Base-by-base conservation (phyloP, 2,113 vertebrate species). In the Cephalopholis sonnerati region DNA sequence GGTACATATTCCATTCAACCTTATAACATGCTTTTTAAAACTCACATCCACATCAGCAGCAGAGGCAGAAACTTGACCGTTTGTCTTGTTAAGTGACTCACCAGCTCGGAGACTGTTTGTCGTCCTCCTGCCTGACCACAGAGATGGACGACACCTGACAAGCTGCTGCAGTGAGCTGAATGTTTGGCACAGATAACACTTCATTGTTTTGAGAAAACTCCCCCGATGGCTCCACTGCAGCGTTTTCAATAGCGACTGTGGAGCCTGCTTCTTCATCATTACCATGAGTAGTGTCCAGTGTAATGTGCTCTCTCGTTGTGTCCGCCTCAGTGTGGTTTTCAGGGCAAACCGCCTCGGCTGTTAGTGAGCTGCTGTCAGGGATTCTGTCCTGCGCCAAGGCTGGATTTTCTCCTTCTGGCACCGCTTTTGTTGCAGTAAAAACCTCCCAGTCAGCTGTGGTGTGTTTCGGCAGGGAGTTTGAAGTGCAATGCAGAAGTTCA, bases 401-500 rank as follows among this genome's bases (percentile, higher is more conserved):
- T 12, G 61, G 3, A 16, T 20, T 7, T 22, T 69, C 59, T 74
- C 75, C 74, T 66, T 75, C 67, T 44, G 46, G n/a, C 18, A 55
- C 39, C 4, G 11, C 24, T 0, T 67, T 55, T 13, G 39, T 66
- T 9, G 71, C 48, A 24, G 57, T 44, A 9, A 57, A 32, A 67
- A 17, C 53, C 50, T 89, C 66, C 44, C 32, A 32, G 0, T 53
- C 17, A 2, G 12, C 20, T 1, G 32, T 0, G 58, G 36, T 0
- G 0, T 2, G 1, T n/a, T 68, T 24, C 55, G 58, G 61, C 4
- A 0, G 65, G 32, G 41, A 53, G 48, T 81, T 59, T 76, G 82
- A 91, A 90, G 89, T 79, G 86, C 86, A 55, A 8, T 62, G 73
- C 62, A 55, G 20, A 61, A 27, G 27, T 50, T 74, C 72, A 44